These are phyloP conservation scores for Crotalus tigris DNA, from an alignment of 2,113 vertebrate genomes.

Conservation along the genomic window DNA sequence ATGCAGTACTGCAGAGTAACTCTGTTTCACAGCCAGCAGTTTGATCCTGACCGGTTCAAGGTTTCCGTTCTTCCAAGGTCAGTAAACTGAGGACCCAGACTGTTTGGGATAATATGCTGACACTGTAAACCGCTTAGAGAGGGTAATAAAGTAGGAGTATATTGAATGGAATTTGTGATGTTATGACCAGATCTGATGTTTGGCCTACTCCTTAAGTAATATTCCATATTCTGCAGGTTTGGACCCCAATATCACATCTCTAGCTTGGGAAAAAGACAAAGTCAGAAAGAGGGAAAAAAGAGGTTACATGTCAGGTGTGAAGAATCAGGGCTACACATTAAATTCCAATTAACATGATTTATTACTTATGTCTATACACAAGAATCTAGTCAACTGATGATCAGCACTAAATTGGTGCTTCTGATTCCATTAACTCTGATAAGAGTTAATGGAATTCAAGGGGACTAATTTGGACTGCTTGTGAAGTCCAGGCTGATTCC, in stretches of 20 bases:
- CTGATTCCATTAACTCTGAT: no score
- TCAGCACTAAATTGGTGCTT: no score
- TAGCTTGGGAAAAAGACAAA: not conserved
- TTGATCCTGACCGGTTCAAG: not conserved
- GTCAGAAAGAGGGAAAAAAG: not conserved
- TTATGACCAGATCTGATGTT: not conserved
- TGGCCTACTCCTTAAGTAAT: not conserved
- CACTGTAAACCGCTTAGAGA: not conserved
- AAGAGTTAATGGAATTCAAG: no score
- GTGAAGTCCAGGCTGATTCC: no score
- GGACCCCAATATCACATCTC: not conserved
- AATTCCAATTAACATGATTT: no score
- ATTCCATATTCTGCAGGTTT: not conserved
- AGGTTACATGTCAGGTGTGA: not conserved
- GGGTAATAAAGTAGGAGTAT: not conserved
- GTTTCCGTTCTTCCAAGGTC: not conserved
- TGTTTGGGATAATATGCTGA: not conserved
- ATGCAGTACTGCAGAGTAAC: not conserved
- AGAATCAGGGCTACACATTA: no score
- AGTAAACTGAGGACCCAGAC: not conserved
- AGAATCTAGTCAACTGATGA: no score
- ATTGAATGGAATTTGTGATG: not conserved
- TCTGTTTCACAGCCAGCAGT: not conserved
- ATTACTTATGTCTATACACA: no score
- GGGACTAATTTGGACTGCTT: no score